Percentiles rank a stretch among this genome's conserved stretches.
Conservation (phyloP, 2,888 invertebrate species). For the Drosophila putrida region DNA sequence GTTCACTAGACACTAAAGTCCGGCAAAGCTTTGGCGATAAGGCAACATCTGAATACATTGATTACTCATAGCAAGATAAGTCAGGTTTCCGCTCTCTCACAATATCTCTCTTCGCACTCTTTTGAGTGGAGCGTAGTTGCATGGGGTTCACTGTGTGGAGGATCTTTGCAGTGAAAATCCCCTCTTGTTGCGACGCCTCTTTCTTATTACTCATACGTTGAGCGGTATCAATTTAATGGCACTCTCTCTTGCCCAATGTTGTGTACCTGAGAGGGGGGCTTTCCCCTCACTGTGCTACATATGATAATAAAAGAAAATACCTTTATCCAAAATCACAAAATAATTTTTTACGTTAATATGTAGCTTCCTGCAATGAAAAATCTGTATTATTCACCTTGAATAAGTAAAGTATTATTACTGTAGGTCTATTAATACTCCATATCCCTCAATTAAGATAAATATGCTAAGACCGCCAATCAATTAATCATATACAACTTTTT, state of each 20-base stretch:
- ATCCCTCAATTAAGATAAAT: background rate
- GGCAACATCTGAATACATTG: background rate
- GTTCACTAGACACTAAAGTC: constrained; percentile 27
- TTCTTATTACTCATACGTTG: constrained; percentile 51
- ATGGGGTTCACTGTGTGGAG: constrained; percentile 11
- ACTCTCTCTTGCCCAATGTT: background rate
- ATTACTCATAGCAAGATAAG: constrained; percentile 14
- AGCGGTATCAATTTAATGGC: constrained; percentile 9
- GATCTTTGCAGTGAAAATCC: constrained; percentile 10
- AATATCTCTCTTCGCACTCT: background rate
- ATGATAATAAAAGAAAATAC: constrained; percentile 2
- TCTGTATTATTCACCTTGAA: background rate
- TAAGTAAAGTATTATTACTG: background rate
- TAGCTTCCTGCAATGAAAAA: constrained; percentile 3
- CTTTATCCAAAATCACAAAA: constrained; percentile 6
- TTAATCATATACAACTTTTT: constrained; percentile 8
- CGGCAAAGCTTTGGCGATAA: constrained; percentile 33
- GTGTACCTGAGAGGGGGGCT: constrained; percentile 24
- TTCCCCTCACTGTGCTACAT: background rate
- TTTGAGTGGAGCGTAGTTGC: constrained; percentile 12
- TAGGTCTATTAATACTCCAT: constrained; percentile 1
- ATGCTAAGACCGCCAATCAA: constrained; percentile 7
- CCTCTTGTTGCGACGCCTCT: constrained; percentile 7
- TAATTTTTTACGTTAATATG: background rate
- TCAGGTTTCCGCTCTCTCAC: constrained; percentile 11